Evolutionary conservation across 2,797 vertebrate genomes (phyloP).

Genomic region (Gymnoscopelus braueri): DNA sequence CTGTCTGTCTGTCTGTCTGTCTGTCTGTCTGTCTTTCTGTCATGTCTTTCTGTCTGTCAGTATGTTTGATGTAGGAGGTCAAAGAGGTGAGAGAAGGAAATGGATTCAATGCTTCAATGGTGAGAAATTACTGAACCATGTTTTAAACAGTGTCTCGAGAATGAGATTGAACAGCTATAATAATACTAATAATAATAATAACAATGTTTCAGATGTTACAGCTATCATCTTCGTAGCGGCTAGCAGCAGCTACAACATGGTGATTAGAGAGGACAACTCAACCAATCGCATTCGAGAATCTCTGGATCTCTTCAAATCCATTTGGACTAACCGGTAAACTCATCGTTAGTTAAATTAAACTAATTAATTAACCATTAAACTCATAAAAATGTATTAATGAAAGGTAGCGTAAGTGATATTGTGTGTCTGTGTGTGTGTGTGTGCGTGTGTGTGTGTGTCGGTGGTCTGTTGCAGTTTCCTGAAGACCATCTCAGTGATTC

Average conservation of each 20-base stretch:
- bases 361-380: too few species aligned
- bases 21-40: too few species aligned
- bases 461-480: conserved; percentile 85
- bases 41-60: conserved; percentile 73
- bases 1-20: conserved; percentile 45
- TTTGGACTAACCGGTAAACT: conserved; percentile 96
- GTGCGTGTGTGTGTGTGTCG: too few species aligned
- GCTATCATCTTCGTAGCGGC: conserved; percentile 98
- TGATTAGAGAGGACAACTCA: conserved; percentile 97
- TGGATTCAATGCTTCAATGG: conserved; percentile 99
- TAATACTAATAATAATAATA: too few species aligned
- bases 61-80: conserved; percentile 99
- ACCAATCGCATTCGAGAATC: conserved; percentile 95
- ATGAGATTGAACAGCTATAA: too few species aligned
- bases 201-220: conserved; percentile 86
- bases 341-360: too few species aligned
- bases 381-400: too few species aligned
- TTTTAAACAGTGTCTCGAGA: background rate
- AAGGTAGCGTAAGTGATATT: too few species aligned
- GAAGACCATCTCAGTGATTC: conserved; percentile 96
- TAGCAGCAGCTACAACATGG: conserved; percentile 99
- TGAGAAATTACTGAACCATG: conserved; percentile 62
- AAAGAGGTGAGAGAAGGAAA: conserved; percentile 96
- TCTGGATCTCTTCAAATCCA: conserved; percentile 96
- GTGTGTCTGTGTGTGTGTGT: too few species aligned